Evolutionary conservation across 2,888 invertebrate species (phyloP).

Genomic region (Leptura quadrifasciata): DNA sequence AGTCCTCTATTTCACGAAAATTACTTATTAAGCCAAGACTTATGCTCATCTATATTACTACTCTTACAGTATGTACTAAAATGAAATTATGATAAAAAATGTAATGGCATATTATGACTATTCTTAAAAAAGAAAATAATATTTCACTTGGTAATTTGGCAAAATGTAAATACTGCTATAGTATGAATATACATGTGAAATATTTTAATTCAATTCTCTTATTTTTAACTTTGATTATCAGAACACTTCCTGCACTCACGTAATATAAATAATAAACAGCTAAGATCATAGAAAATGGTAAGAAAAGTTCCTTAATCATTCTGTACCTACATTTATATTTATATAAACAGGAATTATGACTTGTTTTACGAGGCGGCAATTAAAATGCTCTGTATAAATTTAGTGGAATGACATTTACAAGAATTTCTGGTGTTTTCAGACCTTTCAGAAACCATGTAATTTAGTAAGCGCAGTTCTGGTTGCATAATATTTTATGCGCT

Average conservation of each 20-base stretch:
- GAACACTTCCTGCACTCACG: conserved; percentile 5
- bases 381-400: background rate
- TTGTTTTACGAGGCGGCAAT: conserved; percentile 13
- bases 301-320: conserved; percentile 13
- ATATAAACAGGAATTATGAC: conserved; percentile 13
- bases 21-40: no score
- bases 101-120: no score
- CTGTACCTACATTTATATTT: background rate
- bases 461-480: background rate
- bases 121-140: no score
- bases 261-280: conserved; percentile 20
- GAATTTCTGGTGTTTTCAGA: background rate
- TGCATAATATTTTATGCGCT: background rate
- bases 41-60: no score
- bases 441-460: background rate
- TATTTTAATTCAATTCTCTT: background rate
- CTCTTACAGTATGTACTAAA: no score
- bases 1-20: no score
- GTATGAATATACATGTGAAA: background rate
- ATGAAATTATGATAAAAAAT: no score
- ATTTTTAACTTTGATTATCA: background rate
- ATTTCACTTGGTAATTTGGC: no score
- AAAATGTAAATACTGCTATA: no score
- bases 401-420: background rate
- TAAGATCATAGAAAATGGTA: conserved; percentile 10